Evolutionary conservation across 2,888 invertebrate genomes (phyloP).

Genomic region (Lottia gigantea): DNA sequence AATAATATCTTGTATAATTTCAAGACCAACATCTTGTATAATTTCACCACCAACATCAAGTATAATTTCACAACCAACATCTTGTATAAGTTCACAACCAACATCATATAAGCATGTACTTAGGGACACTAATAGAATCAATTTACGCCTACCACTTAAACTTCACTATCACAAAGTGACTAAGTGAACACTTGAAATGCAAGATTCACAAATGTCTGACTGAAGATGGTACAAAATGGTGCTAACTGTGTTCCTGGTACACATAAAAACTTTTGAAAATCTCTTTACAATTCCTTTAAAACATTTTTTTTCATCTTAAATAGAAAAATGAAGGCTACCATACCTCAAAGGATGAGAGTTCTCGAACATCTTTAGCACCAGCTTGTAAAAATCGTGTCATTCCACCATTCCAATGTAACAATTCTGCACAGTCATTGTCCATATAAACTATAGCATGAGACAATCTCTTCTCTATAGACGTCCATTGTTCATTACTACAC

Average conservation of each 20-base stretch:
- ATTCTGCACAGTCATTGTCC: slow-evolving; percentile 76
- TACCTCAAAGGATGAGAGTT: slow-evolving; percentile 77
- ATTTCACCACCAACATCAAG: too few relatives aligned
- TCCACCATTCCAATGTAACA: slow-evolving; percentile 79
- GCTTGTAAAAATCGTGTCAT: slow-evolving; percentile 71
- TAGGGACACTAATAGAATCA: slow-evolving; percentile 43
- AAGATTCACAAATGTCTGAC: too few relatives aligned
- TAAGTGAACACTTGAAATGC: too few relatives aligned
- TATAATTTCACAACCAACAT: too few relatives aligned
- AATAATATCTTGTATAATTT: slow-evolving; percentile 74
- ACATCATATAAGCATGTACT: slow-evolving; percentile 73
- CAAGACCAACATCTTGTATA: slow-evolving; percentile 72
- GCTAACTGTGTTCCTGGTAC: too few relatives aligned
- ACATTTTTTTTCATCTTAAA: too few relatives aligned
- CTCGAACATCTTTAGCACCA: slow-evolving; percentile 76
- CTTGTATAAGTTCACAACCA: slow-evolving; percentile 73
- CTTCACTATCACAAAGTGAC: too few relatives aligned
- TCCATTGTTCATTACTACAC: slow-evolving; percentile 69
- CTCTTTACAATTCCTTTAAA: too few relatives aligned
- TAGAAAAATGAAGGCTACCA: slow-evolving; percentile 8
- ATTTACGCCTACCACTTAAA: too few relatives aligned
- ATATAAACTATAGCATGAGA: slow-evolving; percentile 76
- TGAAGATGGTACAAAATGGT: too few relatives aligned
- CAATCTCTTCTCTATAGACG: slow-evolving; percentile 74
- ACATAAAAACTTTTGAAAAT: too few relatives aligned